Evolutionary conservation across 2,113 vertebrate species (phyloP).

Genomic region (Aspidoscelis tigris): DNA sequence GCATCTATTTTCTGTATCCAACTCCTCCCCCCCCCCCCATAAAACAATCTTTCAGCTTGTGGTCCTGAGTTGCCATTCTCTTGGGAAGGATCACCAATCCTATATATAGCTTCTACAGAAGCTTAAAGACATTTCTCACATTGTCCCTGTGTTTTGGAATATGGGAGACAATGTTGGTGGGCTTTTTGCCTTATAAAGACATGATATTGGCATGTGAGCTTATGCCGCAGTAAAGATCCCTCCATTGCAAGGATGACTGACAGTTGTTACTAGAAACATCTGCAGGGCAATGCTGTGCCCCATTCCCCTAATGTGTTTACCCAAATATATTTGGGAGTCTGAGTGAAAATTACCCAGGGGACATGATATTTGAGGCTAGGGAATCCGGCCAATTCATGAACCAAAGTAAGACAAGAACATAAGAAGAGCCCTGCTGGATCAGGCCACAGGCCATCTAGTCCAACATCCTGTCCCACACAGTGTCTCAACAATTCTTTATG

Average conservation of each 20-base stretch:
- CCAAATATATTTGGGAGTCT: not conserved
- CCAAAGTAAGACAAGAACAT: too few species aligned
- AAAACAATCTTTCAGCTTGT: not conserved
- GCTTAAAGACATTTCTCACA: not conserved
- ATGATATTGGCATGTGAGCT: not conserved
- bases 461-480: too few species aligned
- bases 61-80: not conserved
- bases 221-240: not conserved
- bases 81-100: not conserved
- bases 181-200: not conserved
- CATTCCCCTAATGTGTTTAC: too few species aligned
- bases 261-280: not conserved
- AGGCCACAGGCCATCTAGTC: too few species aligned
- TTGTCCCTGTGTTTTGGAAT: not conserved
- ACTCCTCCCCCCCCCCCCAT: too few species aligned
- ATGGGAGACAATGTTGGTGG: not conserved
- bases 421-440: too few species aligned
- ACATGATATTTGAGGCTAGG: too few species aligned
- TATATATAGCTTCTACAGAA: not conserved
- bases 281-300: not conserved
- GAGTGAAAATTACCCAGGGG: too few species aligned
- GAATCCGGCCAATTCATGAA: too few species aligned
- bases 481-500: too few species aligned
- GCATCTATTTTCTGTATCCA: not conserved
- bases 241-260: not conserved